Base-by-base conservation (phyloP, 2,113 vertebrate species). In the Pelusios castaneus region DNA sequence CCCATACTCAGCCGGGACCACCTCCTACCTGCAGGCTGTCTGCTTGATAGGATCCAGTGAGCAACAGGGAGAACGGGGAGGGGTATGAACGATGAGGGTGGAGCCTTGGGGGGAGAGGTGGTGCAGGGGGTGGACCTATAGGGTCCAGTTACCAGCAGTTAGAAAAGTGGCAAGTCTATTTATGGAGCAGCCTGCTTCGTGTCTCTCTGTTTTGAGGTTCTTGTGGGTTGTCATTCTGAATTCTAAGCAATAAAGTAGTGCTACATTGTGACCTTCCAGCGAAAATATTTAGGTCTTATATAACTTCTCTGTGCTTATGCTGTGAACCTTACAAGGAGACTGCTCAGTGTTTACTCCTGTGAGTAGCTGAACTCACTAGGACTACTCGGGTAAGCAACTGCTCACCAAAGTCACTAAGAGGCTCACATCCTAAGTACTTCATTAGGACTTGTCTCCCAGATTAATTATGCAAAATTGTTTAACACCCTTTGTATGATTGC, bases 401-500 rank as follows among this genome's bases (percentile, higher is more conserved):
- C 7, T 16, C 25, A 45, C 43, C 41, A 76, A 45, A 76, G 24
- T 27, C 41, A 16, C 73, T 76, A 76, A 76, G 41, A 43, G 24
- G 41, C 73, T 76, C 41, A 45, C 41, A 27, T 24, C 27, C 24
- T 1, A 0, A 89, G 77, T 83, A 41, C 89, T 51, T 87, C 0
- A 0, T 75, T 58, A 80, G 82, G 85, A 6, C 21, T 10, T 7
- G 77, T 58, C 77, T 1, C 0, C 3, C 22, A 77, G n/a, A 76
- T 85, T 93, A 2, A 60, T 77, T 4, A 25, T 0, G 0, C 43
- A 75, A 24, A 75, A 41, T 60, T n/a, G 10, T 73, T 78, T 67
- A 73, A 17, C 0, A 0, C 1, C 7, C 19, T 24, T 34, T 29
- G 70, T 1, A 25, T 85, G 58, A 45, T 6, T 43, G 14, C 49